These are phyloP conservation scores for Epinotia ramella DNA, from an alignment of 2,888 invertebrate species.

Conservation along the genomic window DNA sequence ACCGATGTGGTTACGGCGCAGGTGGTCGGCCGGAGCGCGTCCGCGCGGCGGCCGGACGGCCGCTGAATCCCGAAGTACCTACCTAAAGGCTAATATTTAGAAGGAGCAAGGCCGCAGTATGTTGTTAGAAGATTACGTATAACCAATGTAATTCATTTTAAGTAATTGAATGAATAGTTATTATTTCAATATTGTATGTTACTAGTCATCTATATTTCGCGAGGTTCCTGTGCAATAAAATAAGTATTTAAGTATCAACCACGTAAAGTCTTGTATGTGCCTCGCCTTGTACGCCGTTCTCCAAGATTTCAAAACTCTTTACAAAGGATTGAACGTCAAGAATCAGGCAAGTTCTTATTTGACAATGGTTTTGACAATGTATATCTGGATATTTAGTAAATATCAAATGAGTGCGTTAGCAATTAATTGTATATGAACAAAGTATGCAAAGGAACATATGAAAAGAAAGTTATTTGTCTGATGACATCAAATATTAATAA, in stretches of 20 bases:
- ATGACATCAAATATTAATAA: not conserved
- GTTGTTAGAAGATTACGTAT: slow-evolving; percentile 7
- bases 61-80: no score
- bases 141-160: not conserved
- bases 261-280: no score
- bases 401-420: not conserved
- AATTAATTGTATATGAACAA: not conserved
- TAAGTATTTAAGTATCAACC: no score
- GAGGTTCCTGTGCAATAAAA: not conserved
- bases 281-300: no score
- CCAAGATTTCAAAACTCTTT: not conserved
- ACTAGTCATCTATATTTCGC: not conserved
- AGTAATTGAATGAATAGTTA: not conserved
- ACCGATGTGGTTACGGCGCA: no score
- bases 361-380: not conserved
- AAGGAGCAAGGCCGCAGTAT: not conserved
- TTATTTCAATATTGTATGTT: not conserved
- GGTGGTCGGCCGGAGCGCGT: no score
- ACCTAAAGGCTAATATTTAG: no score
- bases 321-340: not conserved
- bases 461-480: not conserved
- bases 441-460: not conserved
- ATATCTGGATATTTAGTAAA: not conserved
- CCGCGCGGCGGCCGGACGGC: no score
- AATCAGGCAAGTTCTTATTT: slow-evolving; percentile 3